These are phyloP conservation scores for Xestia sexstrigata DNA, from an alignment of 2,888 invertebrate genomes.

Conservation along the genomic window DNA sequence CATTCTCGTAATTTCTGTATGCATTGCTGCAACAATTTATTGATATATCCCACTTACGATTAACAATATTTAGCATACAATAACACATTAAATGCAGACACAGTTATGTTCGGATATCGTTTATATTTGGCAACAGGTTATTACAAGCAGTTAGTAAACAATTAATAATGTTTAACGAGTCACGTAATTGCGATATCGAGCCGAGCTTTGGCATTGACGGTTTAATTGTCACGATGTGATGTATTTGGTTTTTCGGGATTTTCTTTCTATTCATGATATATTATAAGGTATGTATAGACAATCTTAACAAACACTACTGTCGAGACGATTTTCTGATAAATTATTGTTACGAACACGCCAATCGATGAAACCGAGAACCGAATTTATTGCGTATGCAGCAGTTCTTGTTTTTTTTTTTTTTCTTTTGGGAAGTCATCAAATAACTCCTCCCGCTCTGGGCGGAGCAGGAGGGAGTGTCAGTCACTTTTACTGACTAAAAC, in stretches of 20 bases:
- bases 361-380: neutral
- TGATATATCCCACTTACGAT: conserved; percentile 36
- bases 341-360: neutral
- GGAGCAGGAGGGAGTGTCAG: too few species aligned
- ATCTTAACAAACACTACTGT: neutral
- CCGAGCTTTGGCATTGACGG: conserved; percentile 63
- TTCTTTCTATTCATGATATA: conserved; percentile 30
- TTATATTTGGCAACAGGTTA: conserved; percentile 65
- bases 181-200: conserved; percentile 66
- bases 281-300: neutral
- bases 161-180: conserved; percentile 70
- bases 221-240: conserved; percentile 66
- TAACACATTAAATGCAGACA: conserved; percentile 47
- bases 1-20: conserved; percentile 1
- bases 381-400: too few species aligned
- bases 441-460: too few species aligned
- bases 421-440: too few species aligned
- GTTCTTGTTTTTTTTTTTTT: too few species aligned
- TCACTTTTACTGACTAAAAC: too few species aligned
- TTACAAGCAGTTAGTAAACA: conserved; percentile 66
- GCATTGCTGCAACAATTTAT: conserved; percentile 44
- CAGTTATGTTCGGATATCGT: conserved; percentile 58
- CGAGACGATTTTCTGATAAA: neutral
- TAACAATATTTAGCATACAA: conserved; percentile 56
- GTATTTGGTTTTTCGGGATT: conserved; percentile 28